A percentile compares a stretch with the other conserved stretches of the same genome.
Conservation (phyloP, 2,113 vertebrate species). For the Zosterops pallidus region DNA sequence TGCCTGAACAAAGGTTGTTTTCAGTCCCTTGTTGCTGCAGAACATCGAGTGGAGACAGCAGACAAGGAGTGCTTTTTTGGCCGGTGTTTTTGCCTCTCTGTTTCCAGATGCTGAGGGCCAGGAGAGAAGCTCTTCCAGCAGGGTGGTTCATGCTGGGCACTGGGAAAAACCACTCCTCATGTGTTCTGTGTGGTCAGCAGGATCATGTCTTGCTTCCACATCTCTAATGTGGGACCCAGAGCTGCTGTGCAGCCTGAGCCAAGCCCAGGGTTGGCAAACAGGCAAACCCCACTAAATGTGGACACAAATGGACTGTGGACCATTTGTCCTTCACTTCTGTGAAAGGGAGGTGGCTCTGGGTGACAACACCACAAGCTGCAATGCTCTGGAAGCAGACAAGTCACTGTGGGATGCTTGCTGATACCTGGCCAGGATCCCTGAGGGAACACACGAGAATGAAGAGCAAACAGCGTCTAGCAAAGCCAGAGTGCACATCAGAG, state of each 20-base stretch:
- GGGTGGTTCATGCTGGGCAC: accelerated
- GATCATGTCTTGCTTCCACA: not conserved
- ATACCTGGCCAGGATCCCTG: not conserved
- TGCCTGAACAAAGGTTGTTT: not conserved
- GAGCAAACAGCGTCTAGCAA: not conserved
- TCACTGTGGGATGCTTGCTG: not conserved
- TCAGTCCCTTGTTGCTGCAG: not conserved
- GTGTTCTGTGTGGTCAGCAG: not conserved
- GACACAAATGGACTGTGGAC: not conserved
- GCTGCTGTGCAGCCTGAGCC: not conserved
- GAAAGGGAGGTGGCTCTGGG: not conserved
- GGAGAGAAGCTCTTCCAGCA: not conserved
- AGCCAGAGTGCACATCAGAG: not conserved
- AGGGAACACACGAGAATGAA: accelerated
- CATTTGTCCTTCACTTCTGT: not conserved
- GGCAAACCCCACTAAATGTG: not conserved
- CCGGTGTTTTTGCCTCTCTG: not conserved
- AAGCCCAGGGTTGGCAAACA: not conserved
- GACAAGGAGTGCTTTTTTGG: not conserved
- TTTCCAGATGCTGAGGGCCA: not conserved
- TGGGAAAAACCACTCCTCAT: not conserved
- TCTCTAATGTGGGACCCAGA: not conserved
- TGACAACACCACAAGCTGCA: not conserved
- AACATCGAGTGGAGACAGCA: not conserved
- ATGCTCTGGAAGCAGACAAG: not conserved